A percentile compares a stretch with the other conserved stretches of the same genome.
Evolutionary conservation across 2,113 vertebrate genomes (phyloP).

Genomic region (Charadrius vociferus): DNA sequence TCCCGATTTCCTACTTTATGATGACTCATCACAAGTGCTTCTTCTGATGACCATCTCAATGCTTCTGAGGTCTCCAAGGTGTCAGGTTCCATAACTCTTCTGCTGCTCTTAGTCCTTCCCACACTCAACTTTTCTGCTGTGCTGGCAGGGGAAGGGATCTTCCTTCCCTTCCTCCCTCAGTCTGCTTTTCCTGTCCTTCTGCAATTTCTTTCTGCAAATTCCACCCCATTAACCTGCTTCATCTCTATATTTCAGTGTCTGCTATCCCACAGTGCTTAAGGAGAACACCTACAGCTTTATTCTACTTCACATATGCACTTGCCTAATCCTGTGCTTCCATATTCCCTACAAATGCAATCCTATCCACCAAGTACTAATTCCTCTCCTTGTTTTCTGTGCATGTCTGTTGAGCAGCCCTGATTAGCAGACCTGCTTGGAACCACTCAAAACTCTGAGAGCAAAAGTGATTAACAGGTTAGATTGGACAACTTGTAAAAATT

Average conservation of each 20-base stretch:
- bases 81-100: background rate
- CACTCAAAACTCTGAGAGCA: background rate
- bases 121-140: background rate
- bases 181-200: background rate
- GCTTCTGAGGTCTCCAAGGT: background rate
- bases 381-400: background rate
- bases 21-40: background rate
- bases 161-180: background rate
- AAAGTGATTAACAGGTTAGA: background rate
- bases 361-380: background rate
- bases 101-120: background rate
- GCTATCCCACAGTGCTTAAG: background rate
- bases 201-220: background rate
- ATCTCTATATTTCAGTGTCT: background rate
- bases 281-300: background rate
- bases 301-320: background rate
- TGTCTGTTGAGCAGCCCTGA: background rate
- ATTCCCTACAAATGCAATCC: background rate
- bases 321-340: background rate
- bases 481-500: background rate
- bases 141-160: background rate
- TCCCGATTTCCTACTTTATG: background rate
- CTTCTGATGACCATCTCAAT: background rate
- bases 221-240: background rate
- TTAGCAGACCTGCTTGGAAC: background rate